Percentiles rank a stretch among this genome's conserved stretches.
Evolutionary conservation across 2,113 vertebrate genomes (phyloP).

Genomic region (human (Homo sapiens)): DNA sequence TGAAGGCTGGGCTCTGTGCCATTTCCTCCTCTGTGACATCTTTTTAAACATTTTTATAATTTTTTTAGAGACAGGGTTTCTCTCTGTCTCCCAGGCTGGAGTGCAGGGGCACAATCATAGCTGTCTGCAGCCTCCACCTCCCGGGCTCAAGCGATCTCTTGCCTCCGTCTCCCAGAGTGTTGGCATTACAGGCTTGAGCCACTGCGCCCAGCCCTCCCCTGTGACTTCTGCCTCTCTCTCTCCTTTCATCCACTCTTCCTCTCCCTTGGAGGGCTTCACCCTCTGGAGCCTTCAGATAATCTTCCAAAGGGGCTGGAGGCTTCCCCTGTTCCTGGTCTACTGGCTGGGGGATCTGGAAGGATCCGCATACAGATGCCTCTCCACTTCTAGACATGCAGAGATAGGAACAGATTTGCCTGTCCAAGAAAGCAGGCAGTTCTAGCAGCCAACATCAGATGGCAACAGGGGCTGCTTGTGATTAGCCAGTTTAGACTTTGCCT

Average conservation of each 20-base stretch:
- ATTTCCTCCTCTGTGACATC: not conserved
- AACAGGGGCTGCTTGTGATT: not conserved
- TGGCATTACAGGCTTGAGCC: too few species aligned
- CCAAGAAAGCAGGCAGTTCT: not conserved
- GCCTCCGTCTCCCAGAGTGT: too few species aligned
- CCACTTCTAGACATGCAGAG: too few species aligned
- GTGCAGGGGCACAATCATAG: too few species aligned
- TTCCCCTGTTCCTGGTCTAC: not conserved
- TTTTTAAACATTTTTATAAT: too few species aligned
- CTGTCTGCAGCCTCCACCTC: too few species aligned
- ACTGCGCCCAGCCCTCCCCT: too few species aligned
- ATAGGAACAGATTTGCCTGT: not conserved
- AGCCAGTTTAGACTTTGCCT: not conserved
- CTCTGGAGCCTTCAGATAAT: not conserved
- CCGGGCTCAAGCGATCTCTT: too few species aligned
- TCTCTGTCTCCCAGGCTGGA: not conserved
- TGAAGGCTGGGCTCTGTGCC: not conserved
- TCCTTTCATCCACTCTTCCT: too few species aligned
- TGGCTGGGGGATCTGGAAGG: not conserved
- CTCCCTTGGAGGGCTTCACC: too few species aligned
- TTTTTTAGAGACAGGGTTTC: too few species aligned
- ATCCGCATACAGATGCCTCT: not conserved
- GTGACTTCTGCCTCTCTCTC: too few species aligned
- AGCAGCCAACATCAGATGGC: not conserved
- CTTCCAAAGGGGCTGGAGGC: not conserved